Conservation (phyloP, 2,797 vertebrate species). For the Pterois miles region DNA sequence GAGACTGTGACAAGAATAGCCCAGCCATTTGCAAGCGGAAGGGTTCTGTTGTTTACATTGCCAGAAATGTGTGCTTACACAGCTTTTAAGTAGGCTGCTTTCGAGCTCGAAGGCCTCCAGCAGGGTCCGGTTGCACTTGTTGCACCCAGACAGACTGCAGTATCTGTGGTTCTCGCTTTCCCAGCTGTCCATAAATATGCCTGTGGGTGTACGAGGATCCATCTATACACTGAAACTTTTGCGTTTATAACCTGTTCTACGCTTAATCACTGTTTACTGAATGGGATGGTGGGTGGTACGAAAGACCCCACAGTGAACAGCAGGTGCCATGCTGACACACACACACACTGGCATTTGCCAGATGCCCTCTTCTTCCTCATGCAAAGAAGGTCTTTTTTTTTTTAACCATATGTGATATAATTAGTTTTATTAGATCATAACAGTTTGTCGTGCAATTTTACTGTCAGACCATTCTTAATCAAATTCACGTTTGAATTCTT, state of each 20-base stretch:
- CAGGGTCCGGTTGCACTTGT: conserved; percentile 34
- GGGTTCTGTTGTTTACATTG: conserved; percentile 51
- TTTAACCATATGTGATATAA: neutral
- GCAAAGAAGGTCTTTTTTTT: neutral
- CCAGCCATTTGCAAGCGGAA: conserved; percentile 47
- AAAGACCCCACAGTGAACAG: conserved; percentile 60
- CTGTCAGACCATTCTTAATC: neutral
- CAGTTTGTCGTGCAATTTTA: neutral
- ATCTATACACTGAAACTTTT: conserved; percentile 21
- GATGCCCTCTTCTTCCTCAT: neutral
- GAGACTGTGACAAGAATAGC: conserved; percentile 54
- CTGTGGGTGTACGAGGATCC: neutral
- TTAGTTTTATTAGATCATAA: neutral
- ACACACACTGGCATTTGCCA: conserved; percentile 7
- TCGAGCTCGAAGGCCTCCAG: conserved; percentile 41
- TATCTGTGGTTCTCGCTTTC: conserved; percentile 44
- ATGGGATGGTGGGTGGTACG: conserved; percentile 56
- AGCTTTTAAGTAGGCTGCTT: conserved; percentile 57
- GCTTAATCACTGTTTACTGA: conserved; percentile 46
- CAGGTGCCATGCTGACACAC: conserved; percentile 47
- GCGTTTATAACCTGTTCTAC: conserved; percentile 49
- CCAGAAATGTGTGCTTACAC: conserved; percentile 59
- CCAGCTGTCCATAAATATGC: conserved; percentile 60
- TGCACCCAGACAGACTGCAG: conserved; percentile 23
- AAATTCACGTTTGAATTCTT: neutral